Evolutionary conservation across 2,797 vertebrate genomes (phyloP).

Genomic region (Lepilemur ruficaudatus): DNA sequence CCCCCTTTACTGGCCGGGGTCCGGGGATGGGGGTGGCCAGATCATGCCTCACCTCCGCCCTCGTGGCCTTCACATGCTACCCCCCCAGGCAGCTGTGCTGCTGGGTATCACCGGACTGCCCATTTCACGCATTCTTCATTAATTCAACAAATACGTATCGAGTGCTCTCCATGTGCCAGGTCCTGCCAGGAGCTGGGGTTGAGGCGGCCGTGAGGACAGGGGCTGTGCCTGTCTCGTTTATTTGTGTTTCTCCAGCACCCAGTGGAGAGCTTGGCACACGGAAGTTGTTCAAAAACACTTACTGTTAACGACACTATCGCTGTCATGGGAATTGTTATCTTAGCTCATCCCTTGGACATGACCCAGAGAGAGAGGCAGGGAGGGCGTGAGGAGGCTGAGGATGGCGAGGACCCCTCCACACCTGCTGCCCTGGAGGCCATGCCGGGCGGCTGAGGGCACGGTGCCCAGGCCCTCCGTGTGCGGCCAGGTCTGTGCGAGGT

Average conservation of each 20-base stretch:
- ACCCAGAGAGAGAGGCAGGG: background rate
- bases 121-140: constrained; percentile 8
- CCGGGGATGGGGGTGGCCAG: background rate
- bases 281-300: background rate
- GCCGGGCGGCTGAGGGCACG: background rate
- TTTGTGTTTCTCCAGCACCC: background rate
- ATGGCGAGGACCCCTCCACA: background rate
- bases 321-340: background rate
- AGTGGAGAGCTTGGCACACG: constrained; percentile 20
- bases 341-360: background rate
- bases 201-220: background rate
- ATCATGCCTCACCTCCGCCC: background rate
- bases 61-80: background rate
- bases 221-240: background rate
- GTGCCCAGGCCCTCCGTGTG: constrained; percentile 18
- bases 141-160: background rate
- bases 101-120: background rate
- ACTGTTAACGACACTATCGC: background rate
- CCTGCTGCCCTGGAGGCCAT: background rate
- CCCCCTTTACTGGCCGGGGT: background rate
- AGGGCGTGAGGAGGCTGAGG: background rate
- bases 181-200: background rate
- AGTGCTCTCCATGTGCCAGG: background rate
- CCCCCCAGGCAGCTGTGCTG: background rate
- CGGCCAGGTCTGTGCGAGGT: constrained; percentile 30